Conservation (phyloP, 2,797 vertebrate genomes). For the Gastrophryne carolinensis region DNA sequence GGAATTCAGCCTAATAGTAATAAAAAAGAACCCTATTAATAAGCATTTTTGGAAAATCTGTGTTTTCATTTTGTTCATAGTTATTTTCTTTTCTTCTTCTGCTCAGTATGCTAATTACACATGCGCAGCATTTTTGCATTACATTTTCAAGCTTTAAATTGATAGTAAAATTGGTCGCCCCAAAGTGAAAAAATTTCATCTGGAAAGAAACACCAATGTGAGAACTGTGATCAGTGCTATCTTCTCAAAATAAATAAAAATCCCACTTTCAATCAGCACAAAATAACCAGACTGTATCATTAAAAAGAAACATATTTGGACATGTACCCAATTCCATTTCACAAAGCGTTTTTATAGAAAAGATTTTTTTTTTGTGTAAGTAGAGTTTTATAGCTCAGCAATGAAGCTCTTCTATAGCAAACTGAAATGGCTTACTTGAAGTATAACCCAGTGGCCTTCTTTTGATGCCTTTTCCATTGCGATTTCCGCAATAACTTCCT, state of each 20-base stretch:
- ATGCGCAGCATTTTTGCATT: not conserved
- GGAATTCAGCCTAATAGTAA: no score
- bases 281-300: slow-evolving; percentile 13
- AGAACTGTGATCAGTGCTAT: not conserved
- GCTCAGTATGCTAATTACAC: not conserved
- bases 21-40: no score
- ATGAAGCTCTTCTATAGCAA: slow-evolving; percentile 62
- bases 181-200: not conserved
- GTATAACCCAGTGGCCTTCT: slow-evolving; percentile 86
- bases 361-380: slow-evolving; percentile 64
- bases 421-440: slow-evolving; percentile 75
- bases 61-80: no score
- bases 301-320: slow-evolving; percentile 28
- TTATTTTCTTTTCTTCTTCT: not conserved
- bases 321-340: slow-evolving; percentile 23
- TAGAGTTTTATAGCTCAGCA: slow-evolving; percentile 61
- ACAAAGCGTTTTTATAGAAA: slow-evolving; percentile 24
- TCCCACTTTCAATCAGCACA: slow-evolving; percentile 8
- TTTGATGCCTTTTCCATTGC: slow-evolving; percentile 82
- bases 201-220: not conserved
- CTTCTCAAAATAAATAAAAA: slow-evolving; percentile 5
- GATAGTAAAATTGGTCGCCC: not conserved
- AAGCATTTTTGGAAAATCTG: no score
- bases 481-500: slow-evolving; percentile 80
- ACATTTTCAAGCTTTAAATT: not conserved